These are phyloP conservation scores for Dromius quadrimaculatus DNA, from an alignment of 2,888 invertebrate genomes.

Conservation along the genomic window DNA sequence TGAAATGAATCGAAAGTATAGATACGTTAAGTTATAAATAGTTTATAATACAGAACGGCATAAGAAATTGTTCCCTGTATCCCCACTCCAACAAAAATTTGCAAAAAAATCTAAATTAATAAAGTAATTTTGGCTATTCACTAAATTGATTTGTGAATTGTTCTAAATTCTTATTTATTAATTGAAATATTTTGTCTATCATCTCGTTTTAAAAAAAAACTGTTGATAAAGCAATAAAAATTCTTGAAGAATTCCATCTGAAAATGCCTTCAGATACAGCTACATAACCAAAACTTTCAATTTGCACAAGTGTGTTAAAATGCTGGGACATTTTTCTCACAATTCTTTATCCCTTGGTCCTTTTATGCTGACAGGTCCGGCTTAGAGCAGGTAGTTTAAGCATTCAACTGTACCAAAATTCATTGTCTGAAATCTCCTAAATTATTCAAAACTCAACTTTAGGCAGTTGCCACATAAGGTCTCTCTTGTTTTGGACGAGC, in stretches of 20 bases:
- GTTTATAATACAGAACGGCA: too few species aligned
- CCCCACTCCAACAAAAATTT: too few species aligned
- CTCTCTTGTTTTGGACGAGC: neutral
- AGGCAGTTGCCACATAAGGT: constrained; percentile 23
- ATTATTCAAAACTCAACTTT: constrained; percentile 27
- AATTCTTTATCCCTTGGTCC: constrained; percentile 26
- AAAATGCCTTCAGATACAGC: constrained; percentile 3
- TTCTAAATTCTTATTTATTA: neutral
- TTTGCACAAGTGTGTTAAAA: constrained; percentile 47
- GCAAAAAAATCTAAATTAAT: too few species aligned
- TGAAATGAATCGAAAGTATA: too few species aligned
- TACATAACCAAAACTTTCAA: constrained; percentile 31
- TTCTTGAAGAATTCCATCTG: neutral
- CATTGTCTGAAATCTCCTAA: constrained; percentile 2
- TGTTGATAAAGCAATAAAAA: constrained; percentile 12
- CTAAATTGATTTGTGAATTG: too few species aligned
- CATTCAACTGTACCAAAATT: constrained; percentile 20
- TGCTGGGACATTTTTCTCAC: constrained; percentile 39
- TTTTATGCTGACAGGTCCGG: constrained; percentile 31
- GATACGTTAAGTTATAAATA: too few species aligned
- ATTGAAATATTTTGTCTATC: neutral
- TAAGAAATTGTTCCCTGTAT: too few species aligned
- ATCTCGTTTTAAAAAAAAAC: too few species aligned
- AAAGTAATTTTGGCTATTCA: too few species aligned
- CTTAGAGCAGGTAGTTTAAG: constrained; percentile 25